Evolutionary conservation across 2,888 invertebrate species (phyloP).

Genomic region (Tetropium fuscum): DNA sequence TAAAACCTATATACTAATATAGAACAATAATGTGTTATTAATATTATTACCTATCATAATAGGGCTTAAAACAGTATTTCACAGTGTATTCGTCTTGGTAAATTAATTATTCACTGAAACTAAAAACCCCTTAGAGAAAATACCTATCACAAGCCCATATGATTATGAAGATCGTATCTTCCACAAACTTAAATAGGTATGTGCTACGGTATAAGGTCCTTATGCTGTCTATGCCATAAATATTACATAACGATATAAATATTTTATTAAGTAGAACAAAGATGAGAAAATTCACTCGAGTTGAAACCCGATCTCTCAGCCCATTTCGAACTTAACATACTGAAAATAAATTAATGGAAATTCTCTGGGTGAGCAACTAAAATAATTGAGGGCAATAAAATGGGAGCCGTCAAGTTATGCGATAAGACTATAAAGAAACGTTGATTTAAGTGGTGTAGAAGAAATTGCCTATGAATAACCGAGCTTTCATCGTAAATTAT

Average conservation of each 20-base stretch:
- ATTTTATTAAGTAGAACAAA: background rate
- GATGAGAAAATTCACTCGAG: background rate
- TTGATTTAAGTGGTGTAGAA: conserved; percentile 55
- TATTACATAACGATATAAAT: background rate
- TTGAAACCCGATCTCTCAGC: conserved; percentile 3
- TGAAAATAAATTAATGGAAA: conserved; percentile 16
- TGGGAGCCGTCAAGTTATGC: conserved; percentile 34
- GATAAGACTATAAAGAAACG: conserved; percentile 41
- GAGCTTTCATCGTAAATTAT: conserved; percentile 59
- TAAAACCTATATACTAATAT: too few relatives aligned
- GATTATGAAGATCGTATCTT: too few relatives aligned
- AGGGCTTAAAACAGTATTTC: too few relatives aligned
- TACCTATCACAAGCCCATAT: too few relatives aligned
- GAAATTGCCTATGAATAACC: conserved; percentile 58
- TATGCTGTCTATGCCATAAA: background rate
- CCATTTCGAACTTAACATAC: conserved; percentile 1
- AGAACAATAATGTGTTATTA: too few relatives aligned
- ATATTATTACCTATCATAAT: too few relatives aligned
- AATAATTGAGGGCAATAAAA: conserved; percentile 46
- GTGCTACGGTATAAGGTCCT: too few relatives aligned
- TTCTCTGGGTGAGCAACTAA: conserved; percentile 37
- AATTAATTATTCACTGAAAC: too few relatives aligned
- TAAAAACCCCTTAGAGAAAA: too few relatives aligned
- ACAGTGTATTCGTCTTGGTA: too few relatives aligned
- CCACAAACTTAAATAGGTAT: too few relatives aligned